These are phyloP conservation scores for Teleogryllus oceanicus DNA, from an alignment of 2,888 invertebrate genomes.

Conservation along the genomic window DNA sequence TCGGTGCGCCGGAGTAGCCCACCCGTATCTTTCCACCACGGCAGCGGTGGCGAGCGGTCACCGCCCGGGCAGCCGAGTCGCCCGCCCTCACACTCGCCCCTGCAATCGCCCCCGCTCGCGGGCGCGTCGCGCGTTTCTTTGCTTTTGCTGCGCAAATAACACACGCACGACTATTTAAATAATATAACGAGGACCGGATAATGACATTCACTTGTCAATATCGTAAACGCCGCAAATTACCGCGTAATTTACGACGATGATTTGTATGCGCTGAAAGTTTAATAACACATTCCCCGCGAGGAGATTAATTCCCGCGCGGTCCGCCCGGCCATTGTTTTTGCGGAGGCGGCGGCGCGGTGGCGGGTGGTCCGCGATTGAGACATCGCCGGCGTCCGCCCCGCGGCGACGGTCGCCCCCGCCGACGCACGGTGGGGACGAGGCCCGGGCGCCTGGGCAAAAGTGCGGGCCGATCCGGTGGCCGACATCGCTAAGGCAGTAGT, in stretches of 20 bases:
- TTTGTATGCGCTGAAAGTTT: slow-evolving; percentile 8
- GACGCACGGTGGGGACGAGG: too few relatives aligned
- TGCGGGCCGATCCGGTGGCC: too few relatives aligned
- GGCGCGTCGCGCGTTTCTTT: neutral
- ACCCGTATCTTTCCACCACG: too few relatives aligned
- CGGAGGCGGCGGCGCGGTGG: neutral
- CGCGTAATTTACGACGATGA: slow-evolving; percentile 6
- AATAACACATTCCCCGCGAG: neutral
- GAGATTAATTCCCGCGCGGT: slow-evolving; percentile 2
- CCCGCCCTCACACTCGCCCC: neutral
- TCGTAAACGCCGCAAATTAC: slow-evolving; percentile 6
- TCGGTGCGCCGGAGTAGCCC: too few relatives aligned
- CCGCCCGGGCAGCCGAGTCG: too few relatives aligned
- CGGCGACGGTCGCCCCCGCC: too few relatives aligned
- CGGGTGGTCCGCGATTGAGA: slow-evolving; percentile 12
- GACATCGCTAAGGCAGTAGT: too few relatives aligned
- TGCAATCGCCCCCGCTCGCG: neutral
- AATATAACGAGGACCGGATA: neutral
- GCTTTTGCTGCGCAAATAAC: slow-evolving; percentile 18
- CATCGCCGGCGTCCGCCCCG: neutral
- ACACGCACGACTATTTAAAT: neutral
- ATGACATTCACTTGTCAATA: neutral
- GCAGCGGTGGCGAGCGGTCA: too few relatives aligned
- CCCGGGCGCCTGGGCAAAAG: too few relatives aligned
- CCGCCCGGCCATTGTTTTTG: slow-evolving; percentile 1